These are phyloP conservation scores for Crotalus horridus DNA, from an alignment of 2,113 vertebrate species.

Conservation along the genomic window DNA sequence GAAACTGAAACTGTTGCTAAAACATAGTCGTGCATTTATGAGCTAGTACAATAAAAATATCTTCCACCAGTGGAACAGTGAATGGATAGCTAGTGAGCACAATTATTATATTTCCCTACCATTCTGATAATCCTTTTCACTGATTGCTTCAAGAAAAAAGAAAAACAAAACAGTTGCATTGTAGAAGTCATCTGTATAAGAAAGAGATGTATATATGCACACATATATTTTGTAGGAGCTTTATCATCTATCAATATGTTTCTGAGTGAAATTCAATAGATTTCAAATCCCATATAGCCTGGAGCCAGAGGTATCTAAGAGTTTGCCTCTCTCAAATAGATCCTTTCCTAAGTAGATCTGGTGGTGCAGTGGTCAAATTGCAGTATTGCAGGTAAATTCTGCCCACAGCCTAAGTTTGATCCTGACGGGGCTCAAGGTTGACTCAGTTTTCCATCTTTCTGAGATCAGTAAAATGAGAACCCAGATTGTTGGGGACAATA, in stretches of 20 bases:
- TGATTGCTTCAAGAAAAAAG: not conserved
- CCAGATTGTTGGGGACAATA: not conserved
- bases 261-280: not conserved
- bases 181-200: not conserved
- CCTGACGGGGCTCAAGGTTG: not conserved
- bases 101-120: not conserved
- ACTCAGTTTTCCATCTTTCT: not conserved
- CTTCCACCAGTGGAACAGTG: not conserved
- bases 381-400: not conserved
- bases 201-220: not conserved
- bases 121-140: not conserved
- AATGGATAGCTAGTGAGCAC: not conserved
- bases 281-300: not conserved
- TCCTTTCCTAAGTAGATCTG: not conserved
- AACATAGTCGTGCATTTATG: not conserved
- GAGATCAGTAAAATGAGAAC: not conserved
- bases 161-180: not conserved
- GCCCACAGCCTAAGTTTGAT: not conserved
- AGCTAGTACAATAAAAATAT: not conserved
- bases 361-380: not conserved
- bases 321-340: not conserved
- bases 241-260: not conserved
- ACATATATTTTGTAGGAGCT: not conserved
- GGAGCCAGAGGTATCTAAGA: not conserved
- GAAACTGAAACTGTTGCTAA: not conserved